phyloP scores from a whole-genome alignment of 2,113 vertebrate genomes.

The Lasiurus cinereus region DNA sequence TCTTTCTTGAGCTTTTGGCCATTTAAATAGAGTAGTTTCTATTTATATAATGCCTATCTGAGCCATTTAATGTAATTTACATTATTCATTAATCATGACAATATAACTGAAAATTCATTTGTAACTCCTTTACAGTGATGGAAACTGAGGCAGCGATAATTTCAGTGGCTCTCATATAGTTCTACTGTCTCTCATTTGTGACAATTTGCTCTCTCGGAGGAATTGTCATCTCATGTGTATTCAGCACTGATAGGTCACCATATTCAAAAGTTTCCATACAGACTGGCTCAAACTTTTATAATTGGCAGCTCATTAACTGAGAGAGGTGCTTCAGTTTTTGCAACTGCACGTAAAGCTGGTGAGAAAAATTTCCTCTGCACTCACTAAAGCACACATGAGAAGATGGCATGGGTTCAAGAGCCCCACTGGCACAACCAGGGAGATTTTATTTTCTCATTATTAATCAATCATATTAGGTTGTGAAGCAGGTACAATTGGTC shows the following conservation, averaged over 20 bases:
- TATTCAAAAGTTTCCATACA: conserved; percentile 70
- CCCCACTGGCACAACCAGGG: background rate
- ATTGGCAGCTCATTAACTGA: conserved; percentile 64
- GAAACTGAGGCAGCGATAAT: conserved; percentile 63
- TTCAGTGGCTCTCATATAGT: conserved; percentile 38
- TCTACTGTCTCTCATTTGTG: background rate
- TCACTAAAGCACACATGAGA: background rate
- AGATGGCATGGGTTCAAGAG: background rate
- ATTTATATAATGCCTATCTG: conserved; percentile 44
- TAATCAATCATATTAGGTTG: background rate
- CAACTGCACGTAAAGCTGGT: background rate
- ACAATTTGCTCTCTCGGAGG: background rate
- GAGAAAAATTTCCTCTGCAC: conserved; percentile 13
- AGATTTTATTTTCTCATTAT: conserved; percentile 5
- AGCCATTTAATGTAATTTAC: conserved; percentile 45
- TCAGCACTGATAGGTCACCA: conserved; percentile 37
- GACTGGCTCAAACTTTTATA: conserved; percentile 32
- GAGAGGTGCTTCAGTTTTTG: conserved; percentile 6
- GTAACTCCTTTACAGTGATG: background rate
- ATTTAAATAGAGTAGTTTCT: conserved; percentile 36
- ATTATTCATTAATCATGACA: conserved; percentile 55
- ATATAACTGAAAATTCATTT: background rate
- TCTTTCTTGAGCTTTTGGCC: background rate
- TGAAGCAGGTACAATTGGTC: background rate
- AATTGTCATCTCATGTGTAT: background rate